Evolutionary conservation across 2,888 invertebrate species (phyloP), one percentile per base, ranked within the genome.

Genomic region (Leistus spinibarbis): DNA sequence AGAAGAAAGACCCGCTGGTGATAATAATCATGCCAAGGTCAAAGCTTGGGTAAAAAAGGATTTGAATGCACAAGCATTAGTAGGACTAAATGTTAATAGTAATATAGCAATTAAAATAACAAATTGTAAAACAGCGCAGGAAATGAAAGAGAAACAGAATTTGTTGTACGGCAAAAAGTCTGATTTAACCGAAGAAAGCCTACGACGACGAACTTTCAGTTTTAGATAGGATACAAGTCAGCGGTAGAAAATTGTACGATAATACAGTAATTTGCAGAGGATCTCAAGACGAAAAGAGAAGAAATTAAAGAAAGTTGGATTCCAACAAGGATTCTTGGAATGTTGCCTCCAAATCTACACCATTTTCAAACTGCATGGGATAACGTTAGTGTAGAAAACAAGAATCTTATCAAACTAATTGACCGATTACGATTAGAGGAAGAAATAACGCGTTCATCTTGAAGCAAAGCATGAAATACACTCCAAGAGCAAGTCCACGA

Each of bases 281-380:
- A 27, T 27, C 27, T 27, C 27, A 27, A 27, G 9, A 9, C 27
- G 5, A 9, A 27, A 27, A 9, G 27, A 7, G 27, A 27, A 27
- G 27, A 57, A 10, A 20, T 57, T 7, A 57, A 57, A 10, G 57
- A 57, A 57, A 10, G 57, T 1, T 57, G 69, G 69, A 22, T 69
- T 57, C n/a, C 57, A 5, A 69, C 24, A 22, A 57, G 69, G 23
- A 69, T 69, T 5, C 7, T 69, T 3, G 69, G 24, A 4, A 57
- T 57, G 23, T 23, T 69, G 5, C 57, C 22, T 1, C 60, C 69
- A 3, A 69, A 57, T 9, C 60, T 69, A 16, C 57, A 69, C 9
- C 57, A 69, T n/a, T 69, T 69, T 19, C 69, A 23, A 2, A 69
- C 69, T 9, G 69, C 69, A 5, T 69, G 69, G 60, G 24, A 69